phyloP scores from a whole-genome alignment of 2,888 invertebrate species.

The Girardia tigrina region DNA sequence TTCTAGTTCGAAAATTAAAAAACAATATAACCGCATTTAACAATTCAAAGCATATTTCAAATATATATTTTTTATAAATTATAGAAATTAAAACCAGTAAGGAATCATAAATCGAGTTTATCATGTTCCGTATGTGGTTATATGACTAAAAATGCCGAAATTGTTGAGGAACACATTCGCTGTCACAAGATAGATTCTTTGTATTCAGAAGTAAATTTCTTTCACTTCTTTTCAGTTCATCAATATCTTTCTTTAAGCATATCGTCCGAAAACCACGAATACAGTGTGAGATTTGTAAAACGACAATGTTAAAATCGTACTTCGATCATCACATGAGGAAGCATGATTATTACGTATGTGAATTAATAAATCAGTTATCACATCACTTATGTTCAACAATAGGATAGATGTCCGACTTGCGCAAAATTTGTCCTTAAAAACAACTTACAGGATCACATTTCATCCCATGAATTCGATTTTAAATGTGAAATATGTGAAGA shows the following conservation, averaged over 20 bases:
- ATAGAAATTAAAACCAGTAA: neutral
- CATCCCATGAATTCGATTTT: neutral
- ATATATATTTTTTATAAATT: no score
- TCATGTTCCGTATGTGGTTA: neutral
- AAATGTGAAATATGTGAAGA: neutral
- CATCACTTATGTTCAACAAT: neutral
- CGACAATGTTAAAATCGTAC: neutral
- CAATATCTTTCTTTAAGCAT: neutral
- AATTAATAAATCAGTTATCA: neutral
- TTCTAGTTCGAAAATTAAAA: no score
- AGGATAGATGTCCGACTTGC: neutral
- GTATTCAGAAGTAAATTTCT: neutral
- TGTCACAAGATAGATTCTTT: neutral
- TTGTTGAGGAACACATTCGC: neutral
- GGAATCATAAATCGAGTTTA: neutral
- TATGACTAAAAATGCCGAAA: neutral
- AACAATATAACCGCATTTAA: no score
- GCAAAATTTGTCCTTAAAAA: neutral
- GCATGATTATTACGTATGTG: neutral
- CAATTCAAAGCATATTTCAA: no score
- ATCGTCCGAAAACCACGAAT: neutral
- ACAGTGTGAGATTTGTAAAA: neutral
- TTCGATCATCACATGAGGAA: neutral
- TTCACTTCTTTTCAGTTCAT: neutral
- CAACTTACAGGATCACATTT: neutral